phyloP scores from a whole-genome alignment of 2,888 invertebrate species.

The Eupithecia subfuscata region DNA sequence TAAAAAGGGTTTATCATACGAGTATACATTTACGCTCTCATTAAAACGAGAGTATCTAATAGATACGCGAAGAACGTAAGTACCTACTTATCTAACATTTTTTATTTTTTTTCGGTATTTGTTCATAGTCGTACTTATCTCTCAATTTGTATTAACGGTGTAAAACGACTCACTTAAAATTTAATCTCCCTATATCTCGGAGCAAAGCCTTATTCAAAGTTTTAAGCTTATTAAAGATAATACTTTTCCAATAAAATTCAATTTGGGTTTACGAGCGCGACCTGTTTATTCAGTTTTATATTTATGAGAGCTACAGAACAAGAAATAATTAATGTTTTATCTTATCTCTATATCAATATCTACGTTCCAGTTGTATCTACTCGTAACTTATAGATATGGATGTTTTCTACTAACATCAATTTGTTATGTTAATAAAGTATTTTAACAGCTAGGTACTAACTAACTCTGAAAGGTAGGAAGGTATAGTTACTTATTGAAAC shows the following conservation, averaged over 20 bases:
- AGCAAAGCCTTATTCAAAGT: conserved; percentile 11
- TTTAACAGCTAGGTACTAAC: background rate
- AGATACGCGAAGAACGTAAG: background rate
- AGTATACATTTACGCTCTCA: background rate
- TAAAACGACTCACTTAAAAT: conserved; percentile 6
- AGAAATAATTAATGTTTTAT: conserved; percentile 54
- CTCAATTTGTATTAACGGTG: background rate
- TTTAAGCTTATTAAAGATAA: conserved; percentile 23
- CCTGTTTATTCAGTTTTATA: conserved; percentile 40
- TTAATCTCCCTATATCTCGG: background rate
- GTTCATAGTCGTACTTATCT: background rate
- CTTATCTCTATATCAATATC: conserved; percentile 69
- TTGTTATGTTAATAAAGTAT: background rate
- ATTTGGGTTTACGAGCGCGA: conserved; percentile 33
- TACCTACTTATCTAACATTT: background rate
- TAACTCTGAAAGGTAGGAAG: background rate
- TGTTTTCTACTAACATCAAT: conserved; percentile 16
- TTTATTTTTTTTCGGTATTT: background rate
- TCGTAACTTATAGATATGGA: conserved; percentile 56
- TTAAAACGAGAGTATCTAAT: background rate
- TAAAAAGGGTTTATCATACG: background rate
- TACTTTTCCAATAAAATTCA: conserved; percentile 33
- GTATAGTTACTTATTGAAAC: background rate
- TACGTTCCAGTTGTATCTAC: conserved; percentile 55
- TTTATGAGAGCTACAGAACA: conserved; percentile 30